Conservation (phyloP, 1,140 invertebrate genomes). For the Trichonephila inaurata region DNA sequence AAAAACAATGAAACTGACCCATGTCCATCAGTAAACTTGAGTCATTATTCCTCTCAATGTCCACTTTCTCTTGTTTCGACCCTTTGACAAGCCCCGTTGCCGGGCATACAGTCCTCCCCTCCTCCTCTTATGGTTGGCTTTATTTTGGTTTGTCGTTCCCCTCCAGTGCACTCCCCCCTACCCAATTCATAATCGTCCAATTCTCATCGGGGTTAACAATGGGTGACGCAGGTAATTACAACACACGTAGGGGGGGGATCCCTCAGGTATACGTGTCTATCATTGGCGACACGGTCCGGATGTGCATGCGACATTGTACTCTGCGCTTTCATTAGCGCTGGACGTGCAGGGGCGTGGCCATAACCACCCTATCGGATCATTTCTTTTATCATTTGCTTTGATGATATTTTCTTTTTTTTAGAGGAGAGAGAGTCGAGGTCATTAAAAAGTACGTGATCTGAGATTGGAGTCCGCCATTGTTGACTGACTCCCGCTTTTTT, state of each 20-base stretch:
- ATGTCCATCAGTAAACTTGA: background rate
- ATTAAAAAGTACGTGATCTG: conserved; percentile 74
- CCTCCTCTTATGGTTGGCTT: background rate
- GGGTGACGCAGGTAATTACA: conserved; percentile 73
- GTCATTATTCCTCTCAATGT: background rate
- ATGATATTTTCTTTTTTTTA: conserved; percentile 32
- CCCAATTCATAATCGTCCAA: conserved; percentile 47
- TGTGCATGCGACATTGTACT: conserved; percentile 74
- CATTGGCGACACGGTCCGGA: conserved; percentile 71
- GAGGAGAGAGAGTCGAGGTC: conserved; percentile 22
- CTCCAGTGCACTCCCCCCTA: background rate
- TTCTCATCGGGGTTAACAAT: conserved; percentile 73
- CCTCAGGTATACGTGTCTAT: conserved; percentile 51
- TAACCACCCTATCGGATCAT: conserved; percentile 11
- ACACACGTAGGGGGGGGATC: conserved; percentile 25
- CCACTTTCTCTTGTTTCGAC: background rate
- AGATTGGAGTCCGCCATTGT: conserved; percentile 68
- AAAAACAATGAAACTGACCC: background rate
- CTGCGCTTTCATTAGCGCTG: conserved; percentile 70
- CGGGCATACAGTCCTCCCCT: background rate
- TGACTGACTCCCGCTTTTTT: conserved; percentile 13
- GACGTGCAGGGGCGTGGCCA: conserved; percentile 62
- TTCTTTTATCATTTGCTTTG: conserved; percentile 40
- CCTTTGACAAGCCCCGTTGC: background rate
- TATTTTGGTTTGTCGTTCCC: conserved; percentile 31